Evolutionary conservation across 1,140 invertebrate genomes (phyloP).

Genomic region (Megalonaias nervosa): DNA sequence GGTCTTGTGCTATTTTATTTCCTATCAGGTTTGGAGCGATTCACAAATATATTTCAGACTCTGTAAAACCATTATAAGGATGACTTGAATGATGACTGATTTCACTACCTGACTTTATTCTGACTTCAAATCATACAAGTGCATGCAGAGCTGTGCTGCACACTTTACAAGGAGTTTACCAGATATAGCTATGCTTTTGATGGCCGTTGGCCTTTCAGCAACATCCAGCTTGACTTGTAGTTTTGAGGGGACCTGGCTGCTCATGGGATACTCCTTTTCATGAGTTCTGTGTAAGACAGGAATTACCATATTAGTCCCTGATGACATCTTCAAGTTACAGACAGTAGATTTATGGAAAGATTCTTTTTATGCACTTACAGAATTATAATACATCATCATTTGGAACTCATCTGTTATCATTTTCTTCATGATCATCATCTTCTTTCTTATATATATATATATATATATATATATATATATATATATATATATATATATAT

Average conservation of each 20-base stretch:
- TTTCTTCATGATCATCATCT: too few relatives aligned
- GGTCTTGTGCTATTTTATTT: not conserved
- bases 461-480: too few relatives aligned
- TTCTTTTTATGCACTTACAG: too few relatives aligned
- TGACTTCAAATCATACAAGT: not conserved
- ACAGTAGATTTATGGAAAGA: too few relatives aligned
- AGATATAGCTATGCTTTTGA: slow-evolving; percentile 55
- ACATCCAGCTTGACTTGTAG: slow-evolving; percentile 44
- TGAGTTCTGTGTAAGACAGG: slow-evolving; percentile 11
- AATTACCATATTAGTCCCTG: too few relatives aligned
- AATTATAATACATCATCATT: too few relatives aligned
- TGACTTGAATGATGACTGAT: not conserved
- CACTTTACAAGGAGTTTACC: slow-evolving; percentile 30
- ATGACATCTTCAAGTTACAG: too few relatives aligned
- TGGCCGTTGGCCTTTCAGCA: slow-evolving; percentile 57
- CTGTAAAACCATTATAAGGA: not conserved
- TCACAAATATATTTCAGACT: not conserved
- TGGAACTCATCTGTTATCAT: too few relatives aligned
- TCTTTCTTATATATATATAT: too few relatives aligned
- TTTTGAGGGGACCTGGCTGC: slow-evolving; percentile 46
- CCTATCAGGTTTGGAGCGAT: not conserved
- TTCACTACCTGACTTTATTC: slow-evolving; percentile 12
- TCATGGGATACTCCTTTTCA: slow-evolving; percentile 57
- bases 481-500: too few relatives aligned
- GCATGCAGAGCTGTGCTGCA: not conserved